Evolutionary conservation across 2,888 invertebrate species (phyloP), one percentile per base, ranked within the genome.

Genomic region (Nyleta sp.): DNA sequence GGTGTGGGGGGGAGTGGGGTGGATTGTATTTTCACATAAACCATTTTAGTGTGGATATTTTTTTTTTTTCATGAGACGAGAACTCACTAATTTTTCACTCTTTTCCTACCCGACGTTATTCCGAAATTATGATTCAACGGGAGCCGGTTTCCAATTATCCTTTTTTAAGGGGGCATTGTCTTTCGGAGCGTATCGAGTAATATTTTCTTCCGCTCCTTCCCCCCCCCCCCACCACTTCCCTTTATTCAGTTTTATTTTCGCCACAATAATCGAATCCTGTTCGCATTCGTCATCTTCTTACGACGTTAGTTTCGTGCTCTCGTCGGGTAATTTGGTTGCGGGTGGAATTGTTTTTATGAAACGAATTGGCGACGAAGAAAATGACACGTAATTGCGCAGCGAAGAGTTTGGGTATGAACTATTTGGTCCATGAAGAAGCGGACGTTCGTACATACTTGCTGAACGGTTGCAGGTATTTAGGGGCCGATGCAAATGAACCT

Each of bases 91-190:
- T 70, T 50, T 64, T 52, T n/a, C n/a, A n/a, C n/a, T n/a, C n/a
- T n/a, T n/a, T n/a, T n/a, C n/a, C n/a, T n/a, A n/a, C n/a, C n/a
- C n/a, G n/a, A n/a, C n/a, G n/a, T n/a, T n/a, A n/a, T n/a, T n/a
- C n/a, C n/a, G n/a, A 62, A 68, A 55, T 60, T 53, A 78, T 87
- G 87, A 88, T 88, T 86, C 86, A 87, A 84, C 82, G 85, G n/a
- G n/a, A 84, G 87, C 87, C 86, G 81, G 82, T 82, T 83, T 60
- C 82, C 84, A 83, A 87, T 88, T 88, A 88, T 87, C 85, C 82
- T 81, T 83, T 86, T 87, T 88, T 86, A 85, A 83, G 85, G 80
- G 82, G 78, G 62, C 78, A 72, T 77, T 78, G 77, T 76, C 80
- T 77, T 80, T 81, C 81, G 71, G 64, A 40, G 57, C 44, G 64